phyloP scores from a whole-genome alignment of 2,888 invertebrate species.

The Nezara viridula region DNA sequence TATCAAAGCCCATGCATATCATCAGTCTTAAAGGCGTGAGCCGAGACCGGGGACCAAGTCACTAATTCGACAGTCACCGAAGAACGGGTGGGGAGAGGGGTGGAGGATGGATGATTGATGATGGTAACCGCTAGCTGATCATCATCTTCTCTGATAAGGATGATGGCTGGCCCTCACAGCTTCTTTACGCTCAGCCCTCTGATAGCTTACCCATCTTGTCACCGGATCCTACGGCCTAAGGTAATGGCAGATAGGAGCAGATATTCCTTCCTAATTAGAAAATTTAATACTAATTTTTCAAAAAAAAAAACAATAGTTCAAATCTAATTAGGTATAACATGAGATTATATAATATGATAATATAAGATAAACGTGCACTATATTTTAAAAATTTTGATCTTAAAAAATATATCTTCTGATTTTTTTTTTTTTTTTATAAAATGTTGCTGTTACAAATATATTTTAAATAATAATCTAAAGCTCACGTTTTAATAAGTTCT shows the following conservation, averaged over 20 bases:
- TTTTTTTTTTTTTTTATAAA: too few relatives aligned
- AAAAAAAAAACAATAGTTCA: too few relatives aligned
- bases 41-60: neutral
- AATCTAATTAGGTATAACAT: too few relatives aligned
- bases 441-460: too few relatives aligned
- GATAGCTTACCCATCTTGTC: slow-evolving; percentile 24
- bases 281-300: too few relatives aligned
- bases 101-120: slow-evolving; percentile 17
- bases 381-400: too few relatives aligned
- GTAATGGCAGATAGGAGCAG: neutral
- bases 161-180: slow-evolving; percentile 46
- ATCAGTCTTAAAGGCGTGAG: slow-evolving; percentile 21
- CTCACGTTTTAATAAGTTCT: too few relatives aligned
- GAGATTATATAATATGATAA: too few relatives aligned
- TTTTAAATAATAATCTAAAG: too few relatives aligned
- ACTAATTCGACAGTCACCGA: neutral
- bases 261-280: neutral
- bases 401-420: too few relatives aligned
- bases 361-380: too few relatives aligned
- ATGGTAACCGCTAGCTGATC: slow-evolving; percentile 25
- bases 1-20: neutral
- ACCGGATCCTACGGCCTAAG: neutral
- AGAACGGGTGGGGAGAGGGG: neutral
- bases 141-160: slow-evolving; percentile 35
- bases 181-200: neutral